Evolutionary conservation across 2,113 vertebrate genomes (phyloP).

Genomic region (Murina feae): DNA sequence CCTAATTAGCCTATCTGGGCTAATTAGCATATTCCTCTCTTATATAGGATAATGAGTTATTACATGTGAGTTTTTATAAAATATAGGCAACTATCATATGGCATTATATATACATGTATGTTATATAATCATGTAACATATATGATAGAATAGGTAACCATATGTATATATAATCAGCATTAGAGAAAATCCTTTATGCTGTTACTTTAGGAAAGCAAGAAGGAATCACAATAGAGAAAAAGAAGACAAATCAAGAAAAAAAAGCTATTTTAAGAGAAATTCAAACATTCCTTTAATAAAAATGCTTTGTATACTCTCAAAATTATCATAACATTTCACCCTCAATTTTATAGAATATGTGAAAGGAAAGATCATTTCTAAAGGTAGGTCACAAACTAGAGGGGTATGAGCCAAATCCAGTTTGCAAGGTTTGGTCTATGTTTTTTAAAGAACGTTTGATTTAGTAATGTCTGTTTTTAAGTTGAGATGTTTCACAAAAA

Average conservation of each 20-base stretch:
- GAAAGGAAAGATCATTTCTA: background rate
- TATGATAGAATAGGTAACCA: background rate
- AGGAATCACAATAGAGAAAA: background rate
- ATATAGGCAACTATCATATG: background rate
- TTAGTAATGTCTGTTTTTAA: background rate
- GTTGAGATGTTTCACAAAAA: background rate
- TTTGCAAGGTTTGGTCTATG: background rate
- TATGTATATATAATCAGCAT: background rate
- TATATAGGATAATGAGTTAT: background rate
- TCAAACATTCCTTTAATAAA: background rate
- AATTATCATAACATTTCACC: background rate
- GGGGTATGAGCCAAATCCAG: background rate
- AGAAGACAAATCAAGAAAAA: background rate
- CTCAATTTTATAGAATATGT: background rate
- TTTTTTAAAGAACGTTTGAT: background rate
- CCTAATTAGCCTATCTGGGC: no score
- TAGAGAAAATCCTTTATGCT: background rate
- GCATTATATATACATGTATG: background rate
- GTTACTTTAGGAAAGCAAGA: constrained; percentile 1
- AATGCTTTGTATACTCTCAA: background rate
- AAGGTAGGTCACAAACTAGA: background rate
- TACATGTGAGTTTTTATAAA: background rate
- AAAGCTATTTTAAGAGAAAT: background rate
- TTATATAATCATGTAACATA: background rate
- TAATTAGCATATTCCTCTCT: no score